Conservation (phyloP, 2,113 vertebrate genomes). For the Aptenodytes forsteri region DNA sequence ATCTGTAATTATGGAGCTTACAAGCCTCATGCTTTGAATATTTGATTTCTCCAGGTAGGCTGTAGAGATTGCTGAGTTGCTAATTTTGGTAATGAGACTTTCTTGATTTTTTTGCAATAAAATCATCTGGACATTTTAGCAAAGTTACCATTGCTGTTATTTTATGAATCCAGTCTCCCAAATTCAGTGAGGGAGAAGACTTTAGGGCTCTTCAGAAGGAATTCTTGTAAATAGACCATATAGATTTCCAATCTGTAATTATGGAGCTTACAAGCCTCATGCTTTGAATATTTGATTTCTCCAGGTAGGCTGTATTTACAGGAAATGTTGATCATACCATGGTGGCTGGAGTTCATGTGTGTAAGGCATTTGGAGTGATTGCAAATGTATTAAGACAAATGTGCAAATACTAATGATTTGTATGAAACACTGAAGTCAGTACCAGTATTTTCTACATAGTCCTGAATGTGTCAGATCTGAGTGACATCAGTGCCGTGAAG, state of each 20-base stretch:
- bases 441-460: neutral
- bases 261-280: neutral
- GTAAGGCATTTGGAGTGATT: neutral
- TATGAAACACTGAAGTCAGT: neutral
- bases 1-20: neutral
- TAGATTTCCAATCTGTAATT: neutral
- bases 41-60: neutral
- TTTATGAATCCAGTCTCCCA: neutral
- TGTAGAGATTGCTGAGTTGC: neutral
- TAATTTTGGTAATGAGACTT: neutral
- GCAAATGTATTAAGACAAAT: neutral
- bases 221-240: neutral
- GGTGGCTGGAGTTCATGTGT: neutral
- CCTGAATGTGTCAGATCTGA: neutral
- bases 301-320: neutral
- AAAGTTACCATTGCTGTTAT: neutral
- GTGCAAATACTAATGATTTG: neutral
- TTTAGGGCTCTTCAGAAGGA: neutral
- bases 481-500: neutral
- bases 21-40: neutral
- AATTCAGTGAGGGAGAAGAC: neutral
- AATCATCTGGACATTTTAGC: neutral
- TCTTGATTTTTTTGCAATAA: neutral
- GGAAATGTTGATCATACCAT: neutral
- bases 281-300: slow-evolving; percentile 19